Evolutionary conservation across 2,888 invertebrate genomes (phyloP), one percentile per base, ranked within the genome.

Genomic region (Caenorhabditis japonica): DNA sequence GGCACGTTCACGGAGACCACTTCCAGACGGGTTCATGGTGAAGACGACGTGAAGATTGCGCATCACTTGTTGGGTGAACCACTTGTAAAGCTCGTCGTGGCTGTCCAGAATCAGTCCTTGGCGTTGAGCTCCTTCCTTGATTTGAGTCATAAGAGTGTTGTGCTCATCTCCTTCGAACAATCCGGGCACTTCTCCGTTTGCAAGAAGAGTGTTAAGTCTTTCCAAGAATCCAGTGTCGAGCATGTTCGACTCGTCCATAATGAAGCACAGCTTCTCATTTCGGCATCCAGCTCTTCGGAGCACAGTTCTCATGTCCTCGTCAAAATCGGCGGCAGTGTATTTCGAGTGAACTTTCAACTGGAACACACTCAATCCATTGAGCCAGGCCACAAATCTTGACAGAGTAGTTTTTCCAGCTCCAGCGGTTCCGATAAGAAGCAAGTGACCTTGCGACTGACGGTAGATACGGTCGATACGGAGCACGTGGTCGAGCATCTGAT

Each of bases 11-110:
- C 99, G 97, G 43, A 99, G 91, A 0, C 97, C 99, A 88, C 99
- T 97, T 0, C 96, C 94, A 0, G 95, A 96, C 8, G 99, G 99
- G 90, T 99, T 99, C 99, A 99, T 99, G 0, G 99, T 99, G 90
- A 99, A 99, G 44, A 99, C 99, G 10, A 99, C 99, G 89, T 99
- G 99, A 51, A 99, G 91, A 89, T 99, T 99, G 76, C 94, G 93
- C 95, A 99, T 99, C 36, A 99, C 97, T 77, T 87, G 85, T 13
- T 94, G 94, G 0, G 99, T 99, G 89, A 99, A 99, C 97, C 99
- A 99, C 90, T 99, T 99, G 90, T 99, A 99, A 10, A 99, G 90
- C 89, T 99, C 99, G 88, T 99, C 99, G 83, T 93, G 94, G 0
- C 97, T 95, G 89, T 99, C 99, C 47, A 99, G 90, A 97, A 99